These are phyloP conservation scores for Sus cebifrons DNA, from an alignment of 2,797 vertebrate species.

Conservation along the genomic window DNA sequence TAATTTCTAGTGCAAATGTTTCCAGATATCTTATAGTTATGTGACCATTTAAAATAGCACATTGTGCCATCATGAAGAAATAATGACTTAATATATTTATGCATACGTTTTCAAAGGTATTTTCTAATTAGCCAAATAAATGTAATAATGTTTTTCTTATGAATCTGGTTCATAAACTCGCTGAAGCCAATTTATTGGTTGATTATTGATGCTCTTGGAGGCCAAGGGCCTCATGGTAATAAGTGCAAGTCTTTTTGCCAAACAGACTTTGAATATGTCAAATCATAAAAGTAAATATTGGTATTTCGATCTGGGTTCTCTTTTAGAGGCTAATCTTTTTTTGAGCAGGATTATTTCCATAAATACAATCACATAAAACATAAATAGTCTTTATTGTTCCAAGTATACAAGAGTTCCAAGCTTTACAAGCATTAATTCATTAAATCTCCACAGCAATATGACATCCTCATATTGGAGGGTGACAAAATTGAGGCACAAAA, in stretches of 20 bases:
- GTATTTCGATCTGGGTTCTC: not conserved
- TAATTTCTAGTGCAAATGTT: not conserved
- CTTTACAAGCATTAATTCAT: not conserved
- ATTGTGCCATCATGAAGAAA: not conserved
- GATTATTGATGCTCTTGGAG: not conserved
- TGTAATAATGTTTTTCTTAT: not conserved
- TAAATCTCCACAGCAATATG: not conserved
- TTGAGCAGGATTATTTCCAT: not conserved
- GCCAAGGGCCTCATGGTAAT: not conserved
- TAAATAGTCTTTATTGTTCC: not conserved
- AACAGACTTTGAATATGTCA: not conserved
- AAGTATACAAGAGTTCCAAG: not conserved
- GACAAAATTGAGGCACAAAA: not conserved
- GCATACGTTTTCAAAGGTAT: not conserved
- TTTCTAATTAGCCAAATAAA: not conserved
- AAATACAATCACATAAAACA: not conserved
- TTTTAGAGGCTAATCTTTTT: not conserved
- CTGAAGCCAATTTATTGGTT: not conserved
- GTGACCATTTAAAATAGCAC: not conserved
- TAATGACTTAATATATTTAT: not conserved
- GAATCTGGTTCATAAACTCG: not conserved
- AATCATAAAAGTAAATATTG: not conserved
- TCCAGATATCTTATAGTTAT: not conserved
- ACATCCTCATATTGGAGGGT: not conserved
- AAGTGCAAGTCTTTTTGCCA: not conserved